Evolutionary conservation across 2,113 vertebrate species (phyloP), one percentile per base, ranked within the genome.

Genomic region (Nematolebias whitei): DNA sequence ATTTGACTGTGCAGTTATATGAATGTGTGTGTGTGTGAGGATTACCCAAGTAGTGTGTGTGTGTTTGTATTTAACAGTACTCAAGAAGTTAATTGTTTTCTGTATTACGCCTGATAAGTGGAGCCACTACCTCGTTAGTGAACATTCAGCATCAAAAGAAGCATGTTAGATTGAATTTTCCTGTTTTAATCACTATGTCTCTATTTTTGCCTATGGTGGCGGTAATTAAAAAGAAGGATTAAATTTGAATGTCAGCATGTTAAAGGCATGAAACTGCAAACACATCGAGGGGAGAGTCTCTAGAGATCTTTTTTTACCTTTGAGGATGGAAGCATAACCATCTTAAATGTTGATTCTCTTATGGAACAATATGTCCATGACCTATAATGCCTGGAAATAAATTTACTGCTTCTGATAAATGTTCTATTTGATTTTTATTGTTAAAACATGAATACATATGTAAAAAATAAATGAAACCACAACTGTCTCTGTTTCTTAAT

Each of bases 161-260:
- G 85, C 85, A 70, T 83, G 80, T 88, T 84, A 85, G 84, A 87
- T 90, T 85, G 89, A 84, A 90, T 90, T 88, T 86, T 68, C 71
- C 58, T 15, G 53, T 84, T 87, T 86, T 85, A 89, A 91, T 89
- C 82, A 75, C 76, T 50, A 47, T 10, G 76, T 62, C 71, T 78
- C 80, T 83, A 85, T 89, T 85, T 85, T 80, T 84, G 80, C 76
- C 63, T 26, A 50, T 45, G 53, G 52, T 71, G 71, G 35, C 32
- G 18, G 43, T 84, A 88, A 86, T 89, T 86, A 83, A 73, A 79
- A 67, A 48, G 41, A 63, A 1, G 75, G 84, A 88, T 89, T 87
- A 76, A 62, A 81, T 62, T 79, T 79, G 52, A 82, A 75, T 72
- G 82, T 80, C 84, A 85, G 67, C 77, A 88, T 82, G 80, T 66